These are phyloP conservation scores for Euspilapteryx auroguttella DNA, from an alignment of 2,888 invertebrate genomes.

Conservation along the genomic window DNA sequence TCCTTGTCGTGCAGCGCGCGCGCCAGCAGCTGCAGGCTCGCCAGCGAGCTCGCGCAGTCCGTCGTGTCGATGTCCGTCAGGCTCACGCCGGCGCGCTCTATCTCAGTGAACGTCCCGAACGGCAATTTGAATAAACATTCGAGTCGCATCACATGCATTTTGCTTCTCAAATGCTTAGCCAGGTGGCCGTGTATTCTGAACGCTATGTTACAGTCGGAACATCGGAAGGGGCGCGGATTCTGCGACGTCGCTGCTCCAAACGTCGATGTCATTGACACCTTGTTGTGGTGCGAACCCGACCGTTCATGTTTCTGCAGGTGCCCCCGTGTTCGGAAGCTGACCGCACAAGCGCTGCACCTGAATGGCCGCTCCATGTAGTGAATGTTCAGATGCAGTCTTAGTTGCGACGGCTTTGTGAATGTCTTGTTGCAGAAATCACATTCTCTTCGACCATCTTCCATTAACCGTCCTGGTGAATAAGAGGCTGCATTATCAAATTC, in stretches of 20 bases:
- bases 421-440: slow-evolving; percentile 89
- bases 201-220: slow-evolving; percentile 93
- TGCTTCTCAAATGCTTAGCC: slow-evolving; percentile 94
- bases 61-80: slow-evolving; percentile 95
- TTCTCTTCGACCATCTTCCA: slow-evolving; percentile 75
- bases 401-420: slow-evolving; percentile 88
- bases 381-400: slow-evolving; percentile 90
- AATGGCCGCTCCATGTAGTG: slow-evolving; percentile 94
- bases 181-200: slow-evolving; percentile 96
- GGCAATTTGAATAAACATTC: slow-evolving; percentile 92
- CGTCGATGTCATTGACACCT: slow-evolving; percentile 86
- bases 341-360: slow-evolving; percentile 88
- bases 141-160: slow-evolving; percentile 93
- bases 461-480: slow-evolving; percentile 56
- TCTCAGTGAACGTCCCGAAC: slow-evolving; percentile 91
- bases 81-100: slow-evolving; percentile 87
- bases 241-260: slow-evolving; percentile 83
- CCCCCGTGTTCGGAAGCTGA: slow-evolving; percentile 88
- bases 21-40: slow-evolving; percentile 81
- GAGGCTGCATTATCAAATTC: slow-evolving; percentile 38
- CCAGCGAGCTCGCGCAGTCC: slow-evolving; percentile 92
- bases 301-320: slow-evolving; percentile 93
- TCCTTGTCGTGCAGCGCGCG: slow-evolving; percentile 81
- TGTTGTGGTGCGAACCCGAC: slow-evolving; percentile 89
- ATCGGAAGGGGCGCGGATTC: slow-evolving; percentile 95